phyloP scores from a whole-genome alignment of 1,140 invertebrate species.

The Lithobius niger region DNA sequence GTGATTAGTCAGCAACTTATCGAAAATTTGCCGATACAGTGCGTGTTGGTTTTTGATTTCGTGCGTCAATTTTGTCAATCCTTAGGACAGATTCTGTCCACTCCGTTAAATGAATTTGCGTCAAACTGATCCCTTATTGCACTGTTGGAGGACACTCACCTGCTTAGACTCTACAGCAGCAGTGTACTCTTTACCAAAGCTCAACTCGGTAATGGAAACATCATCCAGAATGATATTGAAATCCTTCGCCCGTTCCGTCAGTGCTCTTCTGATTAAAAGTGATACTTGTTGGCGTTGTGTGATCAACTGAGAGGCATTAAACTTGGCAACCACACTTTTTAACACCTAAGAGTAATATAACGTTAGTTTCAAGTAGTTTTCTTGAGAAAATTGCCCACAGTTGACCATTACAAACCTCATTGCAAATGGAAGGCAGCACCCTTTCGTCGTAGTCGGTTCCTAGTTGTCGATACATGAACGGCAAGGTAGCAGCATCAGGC shows the following conservation, averaged over 20 bases:
- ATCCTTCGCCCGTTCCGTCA: slow-evolving; percentile 92
- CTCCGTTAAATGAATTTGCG: slow-evolving; percentile 4
- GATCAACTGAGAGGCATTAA: slow-evolving; percentile 98
- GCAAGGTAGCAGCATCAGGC: slow-evolving; percentile 66
- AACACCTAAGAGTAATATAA: slow-evolving; percentile 39
- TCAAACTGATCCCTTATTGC: background rate
- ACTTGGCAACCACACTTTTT: slow-evolving; percentile 98
- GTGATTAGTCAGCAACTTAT: too few relatives aligned
- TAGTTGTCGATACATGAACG: slow-evolving; percentile 74
- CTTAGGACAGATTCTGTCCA: too few relatives aligned
- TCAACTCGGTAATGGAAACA: slow-evolving; percentile 97
- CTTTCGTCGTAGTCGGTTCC: slow-evolving; percentile 48
- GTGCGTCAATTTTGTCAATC: too few relatives aligned
- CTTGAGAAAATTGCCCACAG: background rate
- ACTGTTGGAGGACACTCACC: slow-evolving; percentile 36
- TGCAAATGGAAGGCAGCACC: slow-evolving; percentile 90
- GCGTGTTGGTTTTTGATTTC: too few relatives aligned
- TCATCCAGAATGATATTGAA: slow-evolving; percentile 99
- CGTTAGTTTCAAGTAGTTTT: too few relatives aligned
- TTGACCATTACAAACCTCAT: slow-evolving; percentile 73
- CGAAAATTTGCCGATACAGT: too few relatives aligned
- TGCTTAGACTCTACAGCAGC: slow-evolving; percentile 99
- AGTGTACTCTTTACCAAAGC: slow-evolving; percentile 98
- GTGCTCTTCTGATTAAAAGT: slow-evolving; percentile 77
- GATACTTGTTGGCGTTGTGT: slow-evolving; percentile 95